Evolutionary conservation across 2,113 vertebrate species (phyloP).

Genomic region (Dendropsophus ebraccatus): DNA sequence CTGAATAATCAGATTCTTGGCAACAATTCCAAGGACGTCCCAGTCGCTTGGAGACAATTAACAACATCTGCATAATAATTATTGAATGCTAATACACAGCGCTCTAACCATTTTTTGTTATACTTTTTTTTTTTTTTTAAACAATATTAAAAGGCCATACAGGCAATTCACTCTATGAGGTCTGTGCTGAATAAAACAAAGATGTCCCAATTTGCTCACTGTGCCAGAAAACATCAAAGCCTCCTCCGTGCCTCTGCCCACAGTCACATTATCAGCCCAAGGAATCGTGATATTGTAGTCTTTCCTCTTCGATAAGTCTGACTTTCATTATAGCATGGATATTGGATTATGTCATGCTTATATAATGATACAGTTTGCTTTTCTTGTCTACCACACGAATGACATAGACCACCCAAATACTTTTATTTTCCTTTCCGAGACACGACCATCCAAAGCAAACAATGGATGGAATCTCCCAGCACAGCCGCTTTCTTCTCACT

Average conservation of each 20-base stretch:
- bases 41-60: constrained; percentile 37
- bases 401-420: constrained; percentile 35
- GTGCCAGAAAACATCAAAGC: constrained; percentile 45
- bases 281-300: constrained; percentile 37
- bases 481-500: not conserved
- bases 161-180: constrained; percentile 26
- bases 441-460: constrained; percentile 7
- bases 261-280: constrained; percentile 29
- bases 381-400: not conserved
- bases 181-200: constrained; percentile 12
- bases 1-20: constrained; percentile 24
- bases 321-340: constrained; percentile 26
- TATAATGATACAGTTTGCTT: constrained; percentile 42
- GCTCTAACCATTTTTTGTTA: constrained; percentile 29
- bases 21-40: constrained; percentile 38
- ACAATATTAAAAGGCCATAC: constrained; percentile 20
- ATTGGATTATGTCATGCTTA: constrained; percentile 43
- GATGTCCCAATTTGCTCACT: constrained; percentile 27
- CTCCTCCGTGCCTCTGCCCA: constrained; percentile 19
- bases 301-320: constrained; percentile 35
- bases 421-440: not conserved
- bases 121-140: too few species aligned
- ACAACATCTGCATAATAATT: constrained; percentile 49
- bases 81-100: constrained; percentile 27
- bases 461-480: not conserved